A percentile compares a stretch with the other conserved stretches of the same genome.
These are phyloP conservation scores for pig (Sus scrofa) DNA, from an alignment of 2,113 vertebrate genomes.

Conservation along the genomic window DNA sequence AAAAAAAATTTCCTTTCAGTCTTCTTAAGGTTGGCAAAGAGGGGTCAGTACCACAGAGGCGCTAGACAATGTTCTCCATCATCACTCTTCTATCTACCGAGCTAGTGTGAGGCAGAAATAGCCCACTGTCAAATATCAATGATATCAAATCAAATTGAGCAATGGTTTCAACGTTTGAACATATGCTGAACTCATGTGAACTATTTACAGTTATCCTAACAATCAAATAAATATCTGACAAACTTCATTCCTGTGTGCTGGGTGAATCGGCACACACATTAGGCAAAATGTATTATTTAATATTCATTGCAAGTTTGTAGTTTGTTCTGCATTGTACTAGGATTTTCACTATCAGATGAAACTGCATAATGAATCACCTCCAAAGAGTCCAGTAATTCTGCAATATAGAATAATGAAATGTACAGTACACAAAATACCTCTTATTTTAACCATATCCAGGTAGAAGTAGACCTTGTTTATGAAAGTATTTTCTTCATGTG, in stretches of 20 bases:
- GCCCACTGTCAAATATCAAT: neutral
- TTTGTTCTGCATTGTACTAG: slow-evolving; percentile 25
- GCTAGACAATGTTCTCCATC: neutral
- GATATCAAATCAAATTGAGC: slow-evolving; percentile 4
- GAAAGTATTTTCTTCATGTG: neutral
- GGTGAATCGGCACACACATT: slow-evolving; percentile 36
- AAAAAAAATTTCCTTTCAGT: slow-evolving; percentile 13
- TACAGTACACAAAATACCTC: slow-evolving; percentile 30
- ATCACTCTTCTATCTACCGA: neutral
- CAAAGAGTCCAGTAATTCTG: slow-evolving; percentile 28
- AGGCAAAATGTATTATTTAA: slow-evolving; percentile 48
- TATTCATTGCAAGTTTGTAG: slow-evolving; percentile 38
- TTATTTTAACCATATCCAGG: slow-evolving; percentile 40
- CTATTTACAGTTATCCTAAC: neutral
- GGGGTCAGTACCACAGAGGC: neutral
- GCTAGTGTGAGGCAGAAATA: neutral
- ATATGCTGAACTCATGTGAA: neutral
- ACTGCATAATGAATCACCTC: slow-evolving; percentile 64
- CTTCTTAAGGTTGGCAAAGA: slow-evolving; percentile 20
- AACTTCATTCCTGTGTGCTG: slow-evolving; percentile 29
- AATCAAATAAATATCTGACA: slow-evolving; percentile 59
- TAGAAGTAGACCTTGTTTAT: neutral
- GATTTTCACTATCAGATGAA: slow-evolving; percentile 73
- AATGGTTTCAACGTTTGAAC: slow-evolving; percentile 26
- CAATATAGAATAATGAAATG: slow-evolving; percentile 66